Base-by-base conservation (phyloP, 2,888 invertebrate species). In the Patella ulyssiponensis region DNA sequence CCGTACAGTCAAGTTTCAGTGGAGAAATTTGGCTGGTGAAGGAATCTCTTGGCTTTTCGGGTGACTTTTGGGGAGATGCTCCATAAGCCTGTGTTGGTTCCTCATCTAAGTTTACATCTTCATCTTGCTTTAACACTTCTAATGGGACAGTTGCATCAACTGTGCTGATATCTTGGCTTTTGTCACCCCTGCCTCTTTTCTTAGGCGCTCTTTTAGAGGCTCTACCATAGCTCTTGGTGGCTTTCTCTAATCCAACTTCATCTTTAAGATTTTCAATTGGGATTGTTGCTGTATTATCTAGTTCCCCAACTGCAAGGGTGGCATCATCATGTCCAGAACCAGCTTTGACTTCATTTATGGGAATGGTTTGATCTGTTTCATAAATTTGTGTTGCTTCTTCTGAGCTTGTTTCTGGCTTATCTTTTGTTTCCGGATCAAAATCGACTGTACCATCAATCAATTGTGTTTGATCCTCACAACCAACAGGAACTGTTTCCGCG, bases 61-160 rank as follows among this genome's bases (percentile, higher is more conserved):
- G 52, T 58, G 17, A 54, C 69, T 74, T 79, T 51, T 74, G 80
- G n/a, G 23, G 75, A 69, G 76, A 81, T 80, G 83, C 77, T 70
- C 76, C 75, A 78, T 84, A 86, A 11, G 80, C 79, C 54, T 81
- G 78, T 15, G 86, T 86, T 11, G 84, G 82, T 23, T 83, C 81
- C 9, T 23, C 56, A 27, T 17, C 15, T 52, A 51, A 56, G 70
- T 33, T 70, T 9, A 17, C 51, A 17, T 52, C 52, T 70, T 75
- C 73, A 15, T 75, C 64, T n/a, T 76, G 27, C 14, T 74, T 73
- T 11, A 77, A 75, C 5, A 74, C 79, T 14, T 69, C 76, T 53
- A 75, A 69, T 5, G 73, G 56, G 33, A 70, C 71, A 44, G 27
- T 64, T 71, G 56, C 73, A 1, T 71, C 76, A 17, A 77, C 53